Base-by-base conservation (phyloP, 2,888 invertebrate species). In the Tetramorium bicarinatum region DNA sequence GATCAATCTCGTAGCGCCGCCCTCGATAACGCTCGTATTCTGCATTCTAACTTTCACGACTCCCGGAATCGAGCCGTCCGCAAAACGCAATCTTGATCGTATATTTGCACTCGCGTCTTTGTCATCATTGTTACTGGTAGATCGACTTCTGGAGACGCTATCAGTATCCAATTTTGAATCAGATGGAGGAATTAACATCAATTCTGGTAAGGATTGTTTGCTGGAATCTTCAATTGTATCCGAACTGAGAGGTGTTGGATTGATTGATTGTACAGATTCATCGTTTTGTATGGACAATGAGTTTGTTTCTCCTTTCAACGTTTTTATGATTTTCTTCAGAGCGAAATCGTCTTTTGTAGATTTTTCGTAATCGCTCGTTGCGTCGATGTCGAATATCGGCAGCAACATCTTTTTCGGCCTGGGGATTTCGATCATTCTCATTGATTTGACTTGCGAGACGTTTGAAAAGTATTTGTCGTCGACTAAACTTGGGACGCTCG, bases 1-100 rank as follows among this genome's bases (percentile, higher is more conserved):
- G 29, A 98, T 96, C 86, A 98, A 91, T 82, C 91, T 93, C 15
- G 92, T 94, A 44, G 92, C 91, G 81, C 93, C 92, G 61, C 89
- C 84, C 85, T 94, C 91, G 80, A 91, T 88, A 8, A 92, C 81
- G 52, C 91, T 93, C 13, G 92, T 93, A 87, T 94, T 95, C 74
- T 94, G 94, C 94, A 95, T 95, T 84, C 93, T 92, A 41, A 95
- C 93, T 88, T 94, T 94, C 1, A 95, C 95, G 9, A 92, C 85
- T 29, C 92, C 93, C 8, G 75, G 71, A 21, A 83, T 61, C 15
- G 87, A 47, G 21, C 75, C 67, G 69, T 87, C 87, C 52, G 79
- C 59, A n/a, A 77, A 85, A 34, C 89, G 85, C 38, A 90, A 74
- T 49, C 82, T 85, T 0, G 66, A 93, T 69, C 64, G 82, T 21